Conservation (phyloP, 2,113 vertebrate genomes). For the Reinhardtius hippoglossoides region DNA sequence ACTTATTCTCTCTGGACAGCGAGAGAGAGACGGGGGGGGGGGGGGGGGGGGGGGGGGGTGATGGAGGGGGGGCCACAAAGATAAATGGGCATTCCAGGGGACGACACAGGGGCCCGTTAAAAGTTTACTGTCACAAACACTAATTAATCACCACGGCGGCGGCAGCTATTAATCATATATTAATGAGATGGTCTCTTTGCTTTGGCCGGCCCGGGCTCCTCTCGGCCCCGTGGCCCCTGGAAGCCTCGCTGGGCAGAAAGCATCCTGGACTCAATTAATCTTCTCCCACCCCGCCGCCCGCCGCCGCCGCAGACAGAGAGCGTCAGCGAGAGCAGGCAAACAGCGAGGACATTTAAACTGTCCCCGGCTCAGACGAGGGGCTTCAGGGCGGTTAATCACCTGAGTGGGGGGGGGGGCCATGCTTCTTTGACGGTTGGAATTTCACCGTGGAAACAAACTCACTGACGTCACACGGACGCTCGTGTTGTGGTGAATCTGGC, state of each 20-base stretch:
- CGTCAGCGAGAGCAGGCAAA: conserved; percentile 83
- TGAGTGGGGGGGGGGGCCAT: conserved; percentile 5
- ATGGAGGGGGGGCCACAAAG: conserved; percentile 50
- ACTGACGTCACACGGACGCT: conserved; percentile 18
- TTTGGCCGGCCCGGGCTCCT: conserved; percentile 77
- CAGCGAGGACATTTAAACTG: conserved; percentile 81
- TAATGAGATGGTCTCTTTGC: conserved; percentile 89
- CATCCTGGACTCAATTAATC: conserved; percentile 87
- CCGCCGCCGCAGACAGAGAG: conserved; percentile 70
- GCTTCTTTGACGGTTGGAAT: not conserved
- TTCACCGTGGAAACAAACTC: conserved; percentile 13
- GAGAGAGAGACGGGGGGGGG: conserved; percentile 4
- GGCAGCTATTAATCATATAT: conserved; percentile 88
- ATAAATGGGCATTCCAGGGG: conserved; percentile 78
- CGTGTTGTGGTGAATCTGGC: conserved; percentile 2
- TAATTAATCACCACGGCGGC: conserved; percentile 89
- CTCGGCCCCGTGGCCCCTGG: conserved; percentile 75
- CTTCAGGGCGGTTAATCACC: no score
- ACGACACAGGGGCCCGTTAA: conserved; percentile 77
- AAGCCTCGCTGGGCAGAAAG: conserved; percentile 78
- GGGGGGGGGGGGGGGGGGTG: not conserved
- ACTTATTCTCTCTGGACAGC: conserved; percentile 70
- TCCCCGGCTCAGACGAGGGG: conserved; percentile 78
- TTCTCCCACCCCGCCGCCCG: conserved; percentile 62
- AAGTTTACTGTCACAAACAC: conserved; percentile 88